A percentile compares a stretch with the other conserved stretches of the same genome.
Conservation (phyloP, 2,888 invertebrate species). For the Frankliniella fusca region DNA sequence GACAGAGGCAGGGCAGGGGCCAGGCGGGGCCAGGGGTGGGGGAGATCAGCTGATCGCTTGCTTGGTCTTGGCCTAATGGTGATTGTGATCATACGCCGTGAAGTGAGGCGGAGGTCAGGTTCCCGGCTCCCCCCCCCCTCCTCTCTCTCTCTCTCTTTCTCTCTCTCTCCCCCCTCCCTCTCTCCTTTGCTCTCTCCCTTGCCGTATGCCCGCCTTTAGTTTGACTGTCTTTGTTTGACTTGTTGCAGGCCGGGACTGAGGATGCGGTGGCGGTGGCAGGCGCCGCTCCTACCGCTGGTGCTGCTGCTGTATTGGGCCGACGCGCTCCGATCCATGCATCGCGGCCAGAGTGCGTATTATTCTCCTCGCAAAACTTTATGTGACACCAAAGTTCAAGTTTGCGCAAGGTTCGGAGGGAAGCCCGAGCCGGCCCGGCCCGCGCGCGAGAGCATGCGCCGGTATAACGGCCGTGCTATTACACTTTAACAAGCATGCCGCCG, state of each 20-base stretch:
- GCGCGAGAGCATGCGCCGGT: too few species aligned
- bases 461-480: conserved; percentile 1
- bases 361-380: neutral
- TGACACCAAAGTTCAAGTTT: too few species aligned
- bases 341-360: conserved; percentile 1
- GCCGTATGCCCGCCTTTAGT: too few species aligned
- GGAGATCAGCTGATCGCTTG: too few species aligned
- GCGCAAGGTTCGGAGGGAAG: neutral
- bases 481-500: neutral
- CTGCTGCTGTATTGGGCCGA: conserved; percentile 23
- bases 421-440: too few species aligned
- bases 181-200: neutral
- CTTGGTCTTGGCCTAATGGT: neutral
- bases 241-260: conserved; percentile 19
- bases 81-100: conserved; percentile 24
- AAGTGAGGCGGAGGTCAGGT: neutral
- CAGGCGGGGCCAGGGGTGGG: too few species aligned
- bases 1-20: too few species aligned
- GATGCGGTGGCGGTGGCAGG: conserved; percentile 17
- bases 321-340: neutral
- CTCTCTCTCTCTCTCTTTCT: neutral
- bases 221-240: too few species aligned
- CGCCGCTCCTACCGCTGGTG: conserved; percentile 13
- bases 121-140: neutral
- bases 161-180: neutral